phyloP scores from a whole-genome alignment of 2,888 invertebrate genomes.

The Cryptophagus acutangulus region DNA sequence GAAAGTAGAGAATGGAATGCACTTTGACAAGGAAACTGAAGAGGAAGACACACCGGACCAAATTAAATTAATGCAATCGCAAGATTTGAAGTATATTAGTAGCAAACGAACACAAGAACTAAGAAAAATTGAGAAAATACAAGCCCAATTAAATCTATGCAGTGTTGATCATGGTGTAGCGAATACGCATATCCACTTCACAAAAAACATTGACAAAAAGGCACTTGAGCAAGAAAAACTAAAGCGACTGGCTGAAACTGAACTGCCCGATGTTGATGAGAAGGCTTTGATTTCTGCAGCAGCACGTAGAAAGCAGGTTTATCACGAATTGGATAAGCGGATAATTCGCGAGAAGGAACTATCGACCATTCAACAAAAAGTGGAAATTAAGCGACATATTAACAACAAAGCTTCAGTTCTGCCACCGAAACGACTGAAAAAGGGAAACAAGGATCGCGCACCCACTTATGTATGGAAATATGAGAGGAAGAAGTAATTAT shows the following conservation, averaged over 20 bases:
- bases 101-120: constrained; percentile 81
- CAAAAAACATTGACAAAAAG: constrained; percentile 50
- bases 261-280: constrained; percentile 57
- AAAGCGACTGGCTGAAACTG: constrained; percentile 56
- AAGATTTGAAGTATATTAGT: constrained; percentile 84
- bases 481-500: constrained; percentile 68
- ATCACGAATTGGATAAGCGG: constrained; percentile 70
- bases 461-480: constrained; percentile 78
- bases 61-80: constrained; percentile 81
- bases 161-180: constrained; percentile 63
- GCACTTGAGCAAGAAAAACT: constrained; percentile 65
- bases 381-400: constrained; percentile 66
- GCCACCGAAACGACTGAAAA: constrained; percentile 61
- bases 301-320: constrained; percentile 59
- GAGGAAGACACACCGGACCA: constrained; percentile 80
- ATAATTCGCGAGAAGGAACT: constrained; percentile 74
- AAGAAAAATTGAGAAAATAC: constrained; percentile 69
- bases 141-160: constrained; percentile 76
- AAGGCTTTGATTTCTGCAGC: constrained; percentile 53
- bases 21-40: constrained; percentile 64
- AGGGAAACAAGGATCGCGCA: constrained; percentile 62
- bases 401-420: constrained; percentile 57
- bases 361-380: constrained; percentile 69
- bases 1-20: constrained; percentile 56
- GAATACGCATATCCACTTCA: constrained; percentile 78